Evolutionary conservation across 2,113 vertebrate genomes (phyloP).

Genomic region (Phylloscopus trochiloides): DNA sequence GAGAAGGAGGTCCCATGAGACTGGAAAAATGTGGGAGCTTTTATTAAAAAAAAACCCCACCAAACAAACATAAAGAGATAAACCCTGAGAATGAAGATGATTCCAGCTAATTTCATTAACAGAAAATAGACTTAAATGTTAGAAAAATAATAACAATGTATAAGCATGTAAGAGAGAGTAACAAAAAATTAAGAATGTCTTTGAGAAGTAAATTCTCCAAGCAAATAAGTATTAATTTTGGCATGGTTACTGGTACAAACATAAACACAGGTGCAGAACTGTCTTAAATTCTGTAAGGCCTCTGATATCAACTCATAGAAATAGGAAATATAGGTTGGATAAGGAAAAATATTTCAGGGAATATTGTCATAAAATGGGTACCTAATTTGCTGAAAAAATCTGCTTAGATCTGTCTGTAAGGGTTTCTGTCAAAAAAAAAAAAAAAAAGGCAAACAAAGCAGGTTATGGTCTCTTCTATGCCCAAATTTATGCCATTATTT

Average conservation of each 20-base stretch:
- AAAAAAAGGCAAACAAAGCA: background rate
- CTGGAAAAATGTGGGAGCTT: rapidly evolving
- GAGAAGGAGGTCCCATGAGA: background rate
- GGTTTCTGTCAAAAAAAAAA: background rate
- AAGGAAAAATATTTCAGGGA: background rate
- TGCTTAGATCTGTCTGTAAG: background rate
- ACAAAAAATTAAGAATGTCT: background rate
- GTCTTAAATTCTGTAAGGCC: background rate
- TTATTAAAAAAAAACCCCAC: background rate
- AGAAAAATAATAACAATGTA: background rate
- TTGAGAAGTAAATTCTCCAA: background rate
- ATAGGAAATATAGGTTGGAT: background rate
- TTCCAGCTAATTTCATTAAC: background rate
- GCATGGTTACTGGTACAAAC: background rate
- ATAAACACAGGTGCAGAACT: background rate
- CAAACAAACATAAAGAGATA: no score
- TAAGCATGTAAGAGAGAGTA: background rate
- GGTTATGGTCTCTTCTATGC: background rate
- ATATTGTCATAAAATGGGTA: background rate
- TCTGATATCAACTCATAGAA: background rate
- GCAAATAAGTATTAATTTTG: background rate
- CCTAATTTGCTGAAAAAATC: background rate
- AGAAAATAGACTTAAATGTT: background rate
- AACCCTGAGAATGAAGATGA: background rate
- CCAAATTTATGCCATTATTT: background rate